phyloP scores from a whole-genome alignment of 2,113 vertebrate species.

The Kryptolebias marmoratus region DNA sequence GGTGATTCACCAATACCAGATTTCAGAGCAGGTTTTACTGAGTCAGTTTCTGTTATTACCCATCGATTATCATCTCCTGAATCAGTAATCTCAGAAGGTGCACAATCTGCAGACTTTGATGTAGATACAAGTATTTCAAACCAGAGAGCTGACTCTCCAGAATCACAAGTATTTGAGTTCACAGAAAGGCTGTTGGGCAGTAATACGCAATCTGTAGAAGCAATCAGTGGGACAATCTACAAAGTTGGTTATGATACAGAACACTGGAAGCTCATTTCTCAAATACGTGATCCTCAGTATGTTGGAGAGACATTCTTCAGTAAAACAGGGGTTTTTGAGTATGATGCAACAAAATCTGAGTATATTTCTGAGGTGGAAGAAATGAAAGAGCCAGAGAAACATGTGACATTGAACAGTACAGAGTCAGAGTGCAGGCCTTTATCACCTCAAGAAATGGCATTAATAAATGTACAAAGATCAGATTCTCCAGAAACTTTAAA shows the following conservation, averaged over 20 bases:
- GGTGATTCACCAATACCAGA: conserved; percentile 21
- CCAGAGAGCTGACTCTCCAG: conserved; percentile 35
- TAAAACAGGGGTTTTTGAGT: conserved; percentile 60
- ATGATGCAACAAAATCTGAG: conserved; percentile 38
- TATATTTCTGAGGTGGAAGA: conserved; percentile 28
- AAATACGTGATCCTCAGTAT: conserved; percentile 74
- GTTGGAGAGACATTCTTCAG: conserved; percentile 59
- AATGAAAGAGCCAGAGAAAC: conserved; percentile 2
- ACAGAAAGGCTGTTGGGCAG: not conserved
- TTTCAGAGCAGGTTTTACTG: conserved; percentile 5
- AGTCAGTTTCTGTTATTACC: not conserved
- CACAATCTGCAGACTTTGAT: conserved; percentile 18
- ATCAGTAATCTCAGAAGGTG: conserved; percentile 19
- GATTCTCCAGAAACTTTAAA: conserved; percentile 26
- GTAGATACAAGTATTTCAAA: conserved; percentile 10
- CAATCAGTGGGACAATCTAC: conserved; percentile 39
- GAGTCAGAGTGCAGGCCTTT: conserved; percentile 5
- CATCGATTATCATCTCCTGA: conserved; percentile 37
- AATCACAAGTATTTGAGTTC: conserved; percentile 15
- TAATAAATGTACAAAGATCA: conserved; percentile 1
- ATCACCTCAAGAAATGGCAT: conserved; percentile 14
- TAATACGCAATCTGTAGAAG: conserved; percentile 18
- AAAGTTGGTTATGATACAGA: conserved; percentile 60
- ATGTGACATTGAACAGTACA: conserved; percentile 4
- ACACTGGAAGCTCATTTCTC: conserved; percentile 69